phyloP scores from a whole-genome alignment of 2,888 invertebrate species.

The Dryobotodes eremita region DNA sequence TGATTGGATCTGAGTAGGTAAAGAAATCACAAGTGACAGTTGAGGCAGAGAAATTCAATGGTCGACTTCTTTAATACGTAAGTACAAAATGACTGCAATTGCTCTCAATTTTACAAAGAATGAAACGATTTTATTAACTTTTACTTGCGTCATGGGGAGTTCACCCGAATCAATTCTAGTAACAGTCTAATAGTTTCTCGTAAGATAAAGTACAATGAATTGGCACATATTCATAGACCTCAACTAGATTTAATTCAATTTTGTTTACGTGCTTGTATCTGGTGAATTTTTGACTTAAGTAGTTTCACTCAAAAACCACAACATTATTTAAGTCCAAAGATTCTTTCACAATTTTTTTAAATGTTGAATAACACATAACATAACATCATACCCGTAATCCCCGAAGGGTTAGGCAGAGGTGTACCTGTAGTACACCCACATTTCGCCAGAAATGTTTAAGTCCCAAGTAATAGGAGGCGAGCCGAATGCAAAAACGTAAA shows the following conservation, averaged over 20 bases:
- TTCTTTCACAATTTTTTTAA: background rate
- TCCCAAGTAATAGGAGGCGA: background rate
- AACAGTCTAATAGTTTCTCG: background rate
- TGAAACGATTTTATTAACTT: background rate
- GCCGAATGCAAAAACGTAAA: background rate
- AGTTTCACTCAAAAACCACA: background rate
- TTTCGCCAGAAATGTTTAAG: background rate
- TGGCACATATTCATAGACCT: background rate
- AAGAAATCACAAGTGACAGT: background rate
- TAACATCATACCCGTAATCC: background rate
- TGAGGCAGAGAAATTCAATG: background rate
- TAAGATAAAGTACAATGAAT: background rate
- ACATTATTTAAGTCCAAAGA: background rate
- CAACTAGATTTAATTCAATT: background rate
- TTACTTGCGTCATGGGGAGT: conserved; percentile 3
- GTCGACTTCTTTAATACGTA: background rate
- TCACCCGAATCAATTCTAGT: conserved; percentile 6
- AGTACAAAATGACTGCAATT: background rate
- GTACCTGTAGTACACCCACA: background rate
- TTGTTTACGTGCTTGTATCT: background rate
- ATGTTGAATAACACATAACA: background rate
- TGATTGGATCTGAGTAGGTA: too few species aligned
- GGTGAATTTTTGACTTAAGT: background rate
- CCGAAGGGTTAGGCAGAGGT: background rate
- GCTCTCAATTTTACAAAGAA: conserved; percentile 9